Conservation (phyloP, 2,888 invertebrate species). For the Bellardia pandia region DNA sequence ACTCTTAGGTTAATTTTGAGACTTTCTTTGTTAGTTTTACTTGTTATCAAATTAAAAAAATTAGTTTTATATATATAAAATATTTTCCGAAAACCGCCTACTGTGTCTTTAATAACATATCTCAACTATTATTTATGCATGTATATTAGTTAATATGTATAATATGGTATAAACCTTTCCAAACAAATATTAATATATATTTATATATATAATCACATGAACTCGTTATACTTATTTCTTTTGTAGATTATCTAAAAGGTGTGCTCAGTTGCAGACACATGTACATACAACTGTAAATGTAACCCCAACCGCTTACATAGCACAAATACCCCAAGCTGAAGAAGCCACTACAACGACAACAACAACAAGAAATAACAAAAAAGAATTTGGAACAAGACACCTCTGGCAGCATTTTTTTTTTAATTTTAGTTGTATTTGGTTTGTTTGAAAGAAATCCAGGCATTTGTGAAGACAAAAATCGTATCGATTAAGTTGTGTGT, state of each 20-base stretch:
- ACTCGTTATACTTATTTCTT: background rate
- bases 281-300: background rate
- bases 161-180: background rate
- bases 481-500: constrained; percentile 12
- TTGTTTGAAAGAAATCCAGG: background rate
- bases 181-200: background rate
- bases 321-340: background rate
- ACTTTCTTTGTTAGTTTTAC: too few species aligned
- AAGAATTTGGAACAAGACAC: background rate
- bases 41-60: too few species aligned
- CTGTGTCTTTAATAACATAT: background rate
- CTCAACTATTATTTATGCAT: background rate
- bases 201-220: background rate
- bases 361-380: background rate
- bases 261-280: background rate
- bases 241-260: background rate
- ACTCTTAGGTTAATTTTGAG: too few species aligned
- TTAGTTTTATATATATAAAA: too few species aligned
- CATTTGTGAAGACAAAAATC: background rate
- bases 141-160: background rate
- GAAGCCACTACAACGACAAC: background rate
- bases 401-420: constrained; percentile 24
- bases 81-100: background rate
- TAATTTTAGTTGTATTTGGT: constrained; percentile 3
- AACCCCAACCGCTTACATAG: background rate